These are phyloP conservation scores for Drosophila suboccidentalis DNA, from an alignment of 2,888 invertebrate genomes.

Conservation along the genomic window DNA sequence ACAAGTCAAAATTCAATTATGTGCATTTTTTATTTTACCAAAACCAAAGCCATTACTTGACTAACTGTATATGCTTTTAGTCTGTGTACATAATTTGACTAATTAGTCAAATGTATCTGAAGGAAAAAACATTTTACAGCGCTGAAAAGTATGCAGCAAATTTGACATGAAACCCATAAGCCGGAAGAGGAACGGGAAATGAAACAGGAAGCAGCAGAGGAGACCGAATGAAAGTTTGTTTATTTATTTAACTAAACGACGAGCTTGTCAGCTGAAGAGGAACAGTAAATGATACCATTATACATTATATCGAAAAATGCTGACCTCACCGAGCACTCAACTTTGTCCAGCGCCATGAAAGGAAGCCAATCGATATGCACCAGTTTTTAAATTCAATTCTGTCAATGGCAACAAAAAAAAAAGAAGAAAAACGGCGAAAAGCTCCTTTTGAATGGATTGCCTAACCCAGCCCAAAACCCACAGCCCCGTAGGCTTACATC, in stretches of 20 bases:
- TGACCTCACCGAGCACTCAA: conserved; percentile 45
- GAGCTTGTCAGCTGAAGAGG: conserved; percentile 5
- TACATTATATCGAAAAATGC: conserved; percentile 38
- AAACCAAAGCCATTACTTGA: background rate
- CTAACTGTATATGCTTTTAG: conserved; percentile 7
- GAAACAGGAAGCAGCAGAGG: background rate
- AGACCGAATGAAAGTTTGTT: conserved; percentile 1
- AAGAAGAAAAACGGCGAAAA: conserved; percentile 1
- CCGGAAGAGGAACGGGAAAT: background rate
- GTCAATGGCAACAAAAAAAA: conserved; percentile 8
- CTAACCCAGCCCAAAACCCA: background rate
- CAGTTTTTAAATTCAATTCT: conserved; percentile 40
- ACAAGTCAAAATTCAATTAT: background rate
- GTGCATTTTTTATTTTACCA: background rate
- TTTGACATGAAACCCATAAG: conserved; percentile 5
- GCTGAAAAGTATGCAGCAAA: conserved; percentile 20
- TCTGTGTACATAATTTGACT: conserved; percentile 1
- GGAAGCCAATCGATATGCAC: conserved; percentile 40
- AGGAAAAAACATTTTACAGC: background rate
- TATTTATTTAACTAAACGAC: conserved; percentile 39
- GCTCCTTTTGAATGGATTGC: conserved; percentile 13
- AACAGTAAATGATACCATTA: conserved; percentile 11
- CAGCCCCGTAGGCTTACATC: conserved; percentile 13
- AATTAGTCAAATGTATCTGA: conserved; percentile 5
- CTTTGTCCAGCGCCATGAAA: conserved; percentile 28